phyloP scores from a whole-genome alignment of 2,888 invertebrate species.

The Tanaodytes sp. region DNA sequence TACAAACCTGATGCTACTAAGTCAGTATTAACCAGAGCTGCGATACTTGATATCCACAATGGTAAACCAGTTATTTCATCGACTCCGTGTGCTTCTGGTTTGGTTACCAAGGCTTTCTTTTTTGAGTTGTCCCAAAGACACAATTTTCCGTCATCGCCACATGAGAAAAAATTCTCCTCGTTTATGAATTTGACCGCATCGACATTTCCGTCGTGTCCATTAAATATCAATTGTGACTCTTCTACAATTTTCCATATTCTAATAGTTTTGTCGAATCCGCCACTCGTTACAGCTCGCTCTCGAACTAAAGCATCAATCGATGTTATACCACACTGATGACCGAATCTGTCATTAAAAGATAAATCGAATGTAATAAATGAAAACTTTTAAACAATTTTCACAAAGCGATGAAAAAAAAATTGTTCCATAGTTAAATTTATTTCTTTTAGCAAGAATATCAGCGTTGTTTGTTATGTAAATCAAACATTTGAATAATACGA shows the following conservation, averaged over 20 bases:
- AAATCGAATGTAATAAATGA: no score
- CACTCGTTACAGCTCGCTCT: constrained; percentile 90
- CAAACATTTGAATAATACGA: no score
- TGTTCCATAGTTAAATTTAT: no score
- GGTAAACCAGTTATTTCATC: constrained; percentile 79
- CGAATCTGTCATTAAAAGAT: no score
- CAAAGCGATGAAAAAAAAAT: no score
- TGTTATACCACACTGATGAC: constrained; percentile 90
- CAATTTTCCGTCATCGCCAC: constrained; percentile 91
- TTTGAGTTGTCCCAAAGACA: constrained; percentile 88
- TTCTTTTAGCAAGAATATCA: no score
- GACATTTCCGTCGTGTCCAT: constrained; percentile 86
- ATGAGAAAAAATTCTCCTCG: constrained; percentile 94
- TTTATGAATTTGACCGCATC: constrained; percentile 93
- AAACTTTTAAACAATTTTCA: no score
- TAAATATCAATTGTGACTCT: constrained; percentile 96
- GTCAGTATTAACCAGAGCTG: constrained; percentile 88
- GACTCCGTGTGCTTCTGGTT: constrained; percentile 83
- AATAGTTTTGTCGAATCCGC: constrained; percentile 89
- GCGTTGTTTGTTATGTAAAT: no score
- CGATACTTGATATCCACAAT: constrained; percentile 90
- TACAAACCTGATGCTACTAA: constrained; percentile 85
- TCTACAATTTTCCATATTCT: constrained; percentile 97
- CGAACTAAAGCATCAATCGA: constrained; percentile 89
- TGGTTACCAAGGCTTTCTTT: constrained; percentile 86